Evolutionary conservation across 2,113 vertebrate genomes (phyloP), one percentile per base, ranked within the genome.

Genomic region (Lophura nycthemera): DNA sequence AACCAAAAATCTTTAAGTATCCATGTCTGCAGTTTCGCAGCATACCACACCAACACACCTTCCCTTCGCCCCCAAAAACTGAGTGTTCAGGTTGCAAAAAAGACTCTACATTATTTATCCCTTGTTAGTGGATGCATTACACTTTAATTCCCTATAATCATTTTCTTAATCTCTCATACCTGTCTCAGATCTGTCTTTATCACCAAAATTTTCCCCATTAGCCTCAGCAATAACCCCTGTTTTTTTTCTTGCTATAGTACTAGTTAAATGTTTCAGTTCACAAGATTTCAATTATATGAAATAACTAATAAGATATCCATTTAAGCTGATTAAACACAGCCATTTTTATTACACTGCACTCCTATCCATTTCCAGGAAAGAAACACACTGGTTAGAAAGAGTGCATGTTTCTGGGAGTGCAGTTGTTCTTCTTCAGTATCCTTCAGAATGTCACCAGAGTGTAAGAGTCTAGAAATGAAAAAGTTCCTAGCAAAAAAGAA

Each of bases 261-360:
- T 86, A 32, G 17, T 52, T 34, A 38, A 24, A 71, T 78, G 25
- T 60, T 90, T 40, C 0, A 5, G 7, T 67, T 86, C 65, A 21
- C 54, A 40, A 69, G 32, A 77, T 76, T 76, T 34, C 29, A 73
- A 12, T 89, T 72, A 73, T 48, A 67, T 63, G 19, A 36, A 90
- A 92, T 84, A 86, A 81, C n/a, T 89, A 81, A 89, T 81, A 61
- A 86, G 38, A 20, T 63, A 67, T 34, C 45, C 18, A 71, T 71
- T 92, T 87, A 92, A 85, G 74, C n/a, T 76, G 63, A 90, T 87
- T 85, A 93, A 86, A 81, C 21, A 24, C 19, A 63, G 60, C 4
- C 59, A 80, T 85, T 91, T 95, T 89, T 83, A 69, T 87, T 89
- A 30, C 64, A 45, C 48, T 50, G 29, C 32, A 42, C 36, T 76